Evolutionary conservation across 2,113 vertebrate species (phyloP).

Genomic region (Thunnus maccoyii): DNA sequence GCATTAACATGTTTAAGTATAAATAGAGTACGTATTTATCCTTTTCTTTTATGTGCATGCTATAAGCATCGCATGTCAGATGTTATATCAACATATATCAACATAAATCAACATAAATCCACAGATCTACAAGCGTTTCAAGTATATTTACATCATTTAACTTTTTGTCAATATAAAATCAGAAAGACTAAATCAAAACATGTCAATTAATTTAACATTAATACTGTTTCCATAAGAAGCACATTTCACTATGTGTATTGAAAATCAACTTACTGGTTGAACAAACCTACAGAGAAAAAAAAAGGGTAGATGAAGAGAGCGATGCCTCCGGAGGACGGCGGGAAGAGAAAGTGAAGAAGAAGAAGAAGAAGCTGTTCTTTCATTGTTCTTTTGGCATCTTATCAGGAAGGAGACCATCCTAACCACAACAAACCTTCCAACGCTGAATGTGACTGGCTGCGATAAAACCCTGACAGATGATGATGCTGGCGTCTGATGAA

Average conservation of each 20-base stretch:
- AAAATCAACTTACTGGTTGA: conserved; percentile 64
- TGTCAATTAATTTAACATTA: too few species aligned
- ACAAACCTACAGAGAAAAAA: conserved; percentile 21
- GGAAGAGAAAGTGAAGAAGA: conserved; percentile 16
- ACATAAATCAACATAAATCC: background rate
- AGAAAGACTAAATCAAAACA: too few species aligned
- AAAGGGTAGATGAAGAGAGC: conserved; percentile 1
- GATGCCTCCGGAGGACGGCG: background rate
- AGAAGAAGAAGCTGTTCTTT: background rate
- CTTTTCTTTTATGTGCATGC: too few species aligned
- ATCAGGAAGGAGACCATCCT: conserved; percentile 68
- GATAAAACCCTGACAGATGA: background rate
- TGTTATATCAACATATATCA: background rate
- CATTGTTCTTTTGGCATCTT: conserved; percentile 43
- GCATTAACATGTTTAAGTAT: too few species aligned
- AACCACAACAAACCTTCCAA: conserved; percentile 54
- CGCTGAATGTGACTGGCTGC: background rate
- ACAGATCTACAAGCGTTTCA: too few species aligned
- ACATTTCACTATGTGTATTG: too few species aligned
- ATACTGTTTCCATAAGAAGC: too few species aligned
- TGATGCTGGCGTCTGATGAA: background rate
- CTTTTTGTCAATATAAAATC: background rate
- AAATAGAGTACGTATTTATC: too few species aligned
- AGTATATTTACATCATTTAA: background rate
- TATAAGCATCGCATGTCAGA: too few species aligned